Evolutionary conservation across 2,113 vertebrate species (phyloP).

Genomic region (Ochotona curzoniae): DNA sequence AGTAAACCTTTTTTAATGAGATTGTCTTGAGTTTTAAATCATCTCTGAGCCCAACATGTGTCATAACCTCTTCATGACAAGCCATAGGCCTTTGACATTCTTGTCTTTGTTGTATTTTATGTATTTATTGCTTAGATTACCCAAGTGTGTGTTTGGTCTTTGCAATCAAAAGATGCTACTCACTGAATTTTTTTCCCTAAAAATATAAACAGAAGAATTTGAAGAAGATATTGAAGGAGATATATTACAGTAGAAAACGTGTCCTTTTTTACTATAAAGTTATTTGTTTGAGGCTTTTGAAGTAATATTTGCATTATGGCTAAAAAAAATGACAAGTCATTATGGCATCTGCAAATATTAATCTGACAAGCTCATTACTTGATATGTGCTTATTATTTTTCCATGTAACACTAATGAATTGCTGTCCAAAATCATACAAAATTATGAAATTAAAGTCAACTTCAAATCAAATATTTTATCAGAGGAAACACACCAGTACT

Average conservation of each 20-base stretch:
- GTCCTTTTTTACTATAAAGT: conserved; percentile 1
- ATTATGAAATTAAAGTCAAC: conserved; percentile 38
- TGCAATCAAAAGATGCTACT: not conserved
- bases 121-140: not conserved
- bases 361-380: conserved; percentile 40
- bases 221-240: not conserved
- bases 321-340: conserved; percentile 42
- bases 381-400: conserved; percentile 11
- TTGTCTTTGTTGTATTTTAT: not conserved
- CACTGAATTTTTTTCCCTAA: not conserved
- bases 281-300: not conserved
- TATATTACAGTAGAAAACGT: no score
- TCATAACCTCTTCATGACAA: not conserved
- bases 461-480: conserved; percentile 44
- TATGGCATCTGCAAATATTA: conserved; percentile 49
- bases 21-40: not conserved
- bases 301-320: conserved; percentile 47
- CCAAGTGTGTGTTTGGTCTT: not conserved
- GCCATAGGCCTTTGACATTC: not conserved
- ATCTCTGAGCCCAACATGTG: not conserved
- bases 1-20: no score
- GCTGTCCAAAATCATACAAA: not conserved
- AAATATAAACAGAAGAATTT: not conserved
- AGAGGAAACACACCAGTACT: not conserved
- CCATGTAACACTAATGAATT: conserved; percentile 11